Base-by-base conservation (phyloP, 2,113 vertebrate genomes). In the Saccopteryx leptura region DNA sequence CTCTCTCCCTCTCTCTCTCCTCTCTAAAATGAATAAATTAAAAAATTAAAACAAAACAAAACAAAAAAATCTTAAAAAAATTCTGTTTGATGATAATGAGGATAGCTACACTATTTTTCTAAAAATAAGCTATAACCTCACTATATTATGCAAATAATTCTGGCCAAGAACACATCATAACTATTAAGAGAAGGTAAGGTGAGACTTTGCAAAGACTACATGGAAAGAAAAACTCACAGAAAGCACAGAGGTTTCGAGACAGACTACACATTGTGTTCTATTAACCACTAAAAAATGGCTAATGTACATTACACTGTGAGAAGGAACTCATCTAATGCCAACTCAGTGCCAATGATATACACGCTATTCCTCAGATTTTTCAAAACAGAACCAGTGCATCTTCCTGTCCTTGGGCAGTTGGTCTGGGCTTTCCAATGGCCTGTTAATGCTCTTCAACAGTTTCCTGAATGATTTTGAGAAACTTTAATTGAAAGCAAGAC, bases 381-480 rank as follows among this genome's bases (percentile, higher is more conserved):
- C 50, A 88, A 24, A 79, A 95, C 84, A 95, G 33, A 91, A 5
- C 13, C 46, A 33, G 19, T 72, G 46, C 10, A 18, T 85, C 75
- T 83, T 88, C 28, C 21, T 81, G 71, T 76, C 91, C 91, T 68
- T 81, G 50, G 33, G 21, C 54, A 31, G 46, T 75, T 63, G 75
- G 31, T 54, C 7, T 39, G 39, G 14, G 46, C 39, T 92, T 97
- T 71, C 56, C 54, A 63, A 18, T 92, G 80, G 31, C 26, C 48
- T 12, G 0, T 50, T 93, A 83, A 65, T 39, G 28, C 4, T 90
- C 33, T 26, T 87, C 52, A 7, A 1, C 39, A 11, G 65, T 88
- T 94, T 96, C 24, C 54, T 78, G 21, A 89, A 54, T 93, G 65
- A 61, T 92, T 86, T 61, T 60, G 65, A 94, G 39, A 97, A 94